Conservation (phyloP, 2,113 vertebrate genomes). For the Tetraodon nigroviridis region DNA sequence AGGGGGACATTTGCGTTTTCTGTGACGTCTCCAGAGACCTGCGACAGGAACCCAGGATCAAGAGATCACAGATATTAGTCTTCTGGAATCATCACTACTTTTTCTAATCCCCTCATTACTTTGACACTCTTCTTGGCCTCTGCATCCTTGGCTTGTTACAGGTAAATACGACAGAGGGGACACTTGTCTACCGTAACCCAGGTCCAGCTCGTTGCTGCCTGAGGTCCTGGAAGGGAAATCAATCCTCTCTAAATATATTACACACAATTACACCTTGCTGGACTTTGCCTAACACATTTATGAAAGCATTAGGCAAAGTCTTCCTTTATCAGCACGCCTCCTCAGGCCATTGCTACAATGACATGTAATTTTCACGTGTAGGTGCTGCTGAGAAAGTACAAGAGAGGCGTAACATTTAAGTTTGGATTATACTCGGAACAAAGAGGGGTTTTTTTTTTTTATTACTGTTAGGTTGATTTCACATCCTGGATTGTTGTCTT, state of each 20-base stretch:
- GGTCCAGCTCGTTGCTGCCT: constrained; percentile 46
- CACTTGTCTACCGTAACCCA: constrained; percentile 43
- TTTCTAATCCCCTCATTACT: constrained; percentile 79
- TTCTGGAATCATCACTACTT: constrained; percentile 62
- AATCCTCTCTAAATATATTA: constrained; percentile 74
- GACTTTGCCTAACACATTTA: constrained; percentile 72
- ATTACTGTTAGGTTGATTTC: constrained; percentile 37
- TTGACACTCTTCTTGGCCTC: constrained; percentile 56
- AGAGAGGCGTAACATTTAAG: constrained; percentile 9
- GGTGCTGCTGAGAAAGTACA: constrained; percentile 20
- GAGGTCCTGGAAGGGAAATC: constrained; percentile 53
- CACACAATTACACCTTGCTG: constrained; percentile 66
- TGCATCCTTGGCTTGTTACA: constrained; percentile 39
- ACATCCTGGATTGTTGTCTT: constrained; percentile 5
- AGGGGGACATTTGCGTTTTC: constrained; percentile 18
- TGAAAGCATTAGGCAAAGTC: constrained; percentile 69
- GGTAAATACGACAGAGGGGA: constrained; percentile 45
- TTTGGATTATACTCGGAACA: constrained; percentile 39
- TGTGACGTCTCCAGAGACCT: constrained; percentile 56
- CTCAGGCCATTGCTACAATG: constrained; percentile 51
- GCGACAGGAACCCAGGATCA: constrained; percentile 66
- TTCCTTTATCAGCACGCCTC: constrained; percentile 57
- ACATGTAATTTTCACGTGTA: constrained; percentile 59
- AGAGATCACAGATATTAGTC: constrained; percentile 76
- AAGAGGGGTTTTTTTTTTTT: too few species aligned